These are phyloP conservation scores for Metaphire vulgaris DNA, from an alignment of 1,140 invertebrate species.

Conservation along the genomic window DNA sequence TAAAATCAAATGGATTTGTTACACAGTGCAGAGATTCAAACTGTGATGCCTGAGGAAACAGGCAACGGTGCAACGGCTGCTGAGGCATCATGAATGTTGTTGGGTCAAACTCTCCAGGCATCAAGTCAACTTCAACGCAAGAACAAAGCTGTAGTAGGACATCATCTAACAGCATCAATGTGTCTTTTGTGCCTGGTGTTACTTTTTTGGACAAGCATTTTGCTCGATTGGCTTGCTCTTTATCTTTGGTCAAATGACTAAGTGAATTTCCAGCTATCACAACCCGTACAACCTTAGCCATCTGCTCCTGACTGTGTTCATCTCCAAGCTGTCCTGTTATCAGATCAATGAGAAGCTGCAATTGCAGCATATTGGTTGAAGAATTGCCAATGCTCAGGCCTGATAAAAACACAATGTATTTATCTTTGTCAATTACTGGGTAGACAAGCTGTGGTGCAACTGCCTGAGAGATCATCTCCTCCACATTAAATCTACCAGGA, in stretches of 20 bases:
- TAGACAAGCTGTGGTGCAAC: conserved; percentile 26
- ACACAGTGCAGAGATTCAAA: conserved; percentile 69
- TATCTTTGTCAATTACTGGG: conserved; percentile 35
- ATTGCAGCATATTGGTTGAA: conserved; percentile 37
- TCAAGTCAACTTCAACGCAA: conserved; percentile 65
- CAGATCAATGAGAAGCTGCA: conserved; percentile 73
- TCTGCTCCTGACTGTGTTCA: conserved; percentile 57
- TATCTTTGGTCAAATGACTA: conserved; percentile 46
- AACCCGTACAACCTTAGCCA: conserved; percentile 64
- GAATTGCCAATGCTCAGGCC: conserved; percentile 67
- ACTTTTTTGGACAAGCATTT: neutral
- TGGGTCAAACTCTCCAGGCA: conserved; percentile 80
- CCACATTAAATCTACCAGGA: conserved; percentile 63
- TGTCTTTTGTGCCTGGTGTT: neutral
- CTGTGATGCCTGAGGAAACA: conserved; percentile 58
- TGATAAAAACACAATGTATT: conserved; percentile 69
- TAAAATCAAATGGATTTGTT: conserved; percentile 75
- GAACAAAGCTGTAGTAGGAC: neutral
- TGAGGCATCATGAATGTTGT: conserved; percentile 80
- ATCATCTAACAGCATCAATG: neutral
- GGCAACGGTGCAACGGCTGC: conserved; percentile 80
- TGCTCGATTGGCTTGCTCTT: conserved; percentile 31
- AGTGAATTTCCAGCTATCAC: conserved; percentile 69
- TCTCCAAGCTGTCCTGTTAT: conserved; percentile 60
- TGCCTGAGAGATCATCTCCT: conserved; percentile 65